phyloP scores from a whole-genome alignment of 2,113 vertebrate genomes.

The Scytalopus superciliaris region DNA sequence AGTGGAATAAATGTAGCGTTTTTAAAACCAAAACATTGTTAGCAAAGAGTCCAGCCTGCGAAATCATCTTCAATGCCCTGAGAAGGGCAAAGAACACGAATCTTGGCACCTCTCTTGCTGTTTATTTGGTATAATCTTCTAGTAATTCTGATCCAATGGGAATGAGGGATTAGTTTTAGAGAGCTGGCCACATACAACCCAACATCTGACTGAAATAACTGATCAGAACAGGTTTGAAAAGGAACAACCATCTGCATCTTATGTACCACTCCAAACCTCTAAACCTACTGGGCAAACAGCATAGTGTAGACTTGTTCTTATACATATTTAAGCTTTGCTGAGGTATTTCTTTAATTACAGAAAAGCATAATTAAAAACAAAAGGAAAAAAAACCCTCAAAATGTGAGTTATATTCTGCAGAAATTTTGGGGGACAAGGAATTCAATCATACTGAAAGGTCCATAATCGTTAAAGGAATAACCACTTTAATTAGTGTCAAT shows the following conservation, averaged over 20 bases:
- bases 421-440: not conserved
- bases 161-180: not conserved
- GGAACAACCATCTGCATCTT: not conserved
- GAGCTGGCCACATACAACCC: not conserved
- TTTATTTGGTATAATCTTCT: slow-evolving; percentile 7
- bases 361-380: slow-evolving; percentile 37
- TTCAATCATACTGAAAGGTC: not conserved
- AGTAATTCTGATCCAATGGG: not conserved
- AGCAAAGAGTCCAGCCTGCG: not conserved
- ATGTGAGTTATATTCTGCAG: not conserved
- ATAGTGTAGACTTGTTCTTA: not conserved
- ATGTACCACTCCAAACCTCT: slow-evolving; percentile 4
- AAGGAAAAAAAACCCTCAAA: not conserved
- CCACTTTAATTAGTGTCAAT: not conserved
- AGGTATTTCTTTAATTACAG: slow-evolving; percentile 67
- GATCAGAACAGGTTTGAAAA: not conserved
- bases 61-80: not conserved
- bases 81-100: not conserved
- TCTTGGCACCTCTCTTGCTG: not conserved
- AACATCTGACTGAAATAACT: not conserved
- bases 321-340: slow-evolving; percentile 47
- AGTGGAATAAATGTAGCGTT: not conserved
- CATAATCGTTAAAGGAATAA: slow-evolving; percentile 21
- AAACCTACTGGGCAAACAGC: slow-evolving; percentile 56
- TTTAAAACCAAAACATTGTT: not conserved